Evolutionary conservation across 2,888 invertebrate genomes (phyloP), one percentile per base, ranked within the genome.

Genomic region (Gastrophysa polygoni): DNA sequence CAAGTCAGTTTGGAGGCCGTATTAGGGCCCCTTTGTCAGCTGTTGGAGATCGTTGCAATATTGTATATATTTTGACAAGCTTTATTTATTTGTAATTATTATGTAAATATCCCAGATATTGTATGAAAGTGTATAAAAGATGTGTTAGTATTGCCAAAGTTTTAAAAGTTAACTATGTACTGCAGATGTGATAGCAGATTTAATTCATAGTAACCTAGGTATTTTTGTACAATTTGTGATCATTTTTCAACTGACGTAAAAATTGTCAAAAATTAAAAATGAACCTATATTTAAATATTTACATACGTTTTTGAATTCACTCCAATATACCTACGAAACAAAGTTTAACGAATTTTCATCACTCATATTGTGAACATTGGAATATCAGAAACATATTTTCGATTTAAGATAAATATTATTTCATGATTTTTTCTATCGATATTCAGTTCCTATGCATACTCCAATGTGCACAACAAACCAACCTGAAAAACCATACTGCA

Each of bases 1-100:
- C 60, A 90, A 90, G 83, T 86, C 87, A 11, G 91, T 91, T 29
- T 91, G 91, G 91, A 82, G 91, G 74, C 91, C 91, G 59, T 91
- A 91, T 84, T 91, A 84, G 83, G 18, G n/a, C 44, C 46, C 58
- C 44, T 52, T 60, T 43, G 60, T 61, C 34, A 61, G 64, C 57
- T 65, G 57, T 65, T 59, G 55, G n/a, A 49, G 18, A 18, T 57
- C 59, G 64, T 64, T 67, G 67, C 67, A 69, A 67, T 67, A 67
- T 67, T 66, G 57, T 59, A 56, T 32, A 59, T 61, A 59, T 20
- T 20, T 24, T 32, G 17, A 10, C 64, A 56, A 64, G 54, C 49
- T 71, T 69, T 71, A 70, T 71, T 73, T 70, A 68, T 68, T 70
- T 69, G 68, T 69, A 71, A 7, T 68, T 69, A 58, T 20, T 54